A percentile compares a stretch with the other conserved stretches of the same genome.
Evolutionary conservation across 2,797 vertebrate species (phyloP).

Genomic region (Gallinago solitaria): DNA sequence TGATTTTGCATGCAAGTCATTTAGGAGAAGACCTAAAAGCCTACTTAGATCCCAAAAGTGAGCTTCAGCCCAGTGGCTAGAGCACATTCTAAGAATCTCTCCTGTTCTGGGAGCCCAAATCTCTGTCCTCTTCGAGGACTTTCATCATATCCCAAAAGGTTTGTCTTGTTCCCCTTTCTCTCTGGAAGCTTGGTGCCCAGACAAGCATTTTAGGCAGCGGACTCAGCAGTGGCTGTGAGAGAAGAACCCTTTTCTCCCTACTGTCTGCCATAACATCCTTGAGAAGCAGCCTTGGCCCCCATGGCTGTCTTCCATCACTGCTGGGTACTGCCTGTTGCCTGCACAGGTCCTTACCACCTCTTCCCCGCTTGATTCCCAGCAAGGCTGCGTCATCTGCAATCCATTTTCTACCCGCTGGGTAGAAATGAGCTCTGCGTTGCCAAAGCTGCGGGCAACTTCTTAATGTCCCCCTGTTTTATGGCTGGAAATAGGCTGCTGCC

Average conservation of each 20-base stretch:
- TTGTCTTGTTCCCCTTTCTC: rapidly evolving
- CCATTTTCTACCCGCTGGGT: neutral
- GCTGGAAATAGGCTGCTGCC: neutral
- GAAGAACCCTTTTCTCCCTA: neutral
- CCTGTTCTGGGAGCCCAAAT: neutral
- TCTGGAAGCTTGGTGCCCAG: neutral
- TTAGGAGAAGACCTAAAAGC: neutral
- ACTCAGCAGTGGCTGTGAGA: neutral
- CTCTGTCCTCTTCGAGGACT: neutral
- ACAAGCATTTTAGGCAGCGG: neutral
- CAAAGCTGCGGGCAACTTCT: neutral
- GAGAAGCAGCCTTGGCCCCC: neutral
- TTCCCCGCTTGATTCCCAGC: neutral
- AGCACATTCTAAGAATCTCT: neutral
- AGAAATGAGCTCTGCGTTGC: neutral
- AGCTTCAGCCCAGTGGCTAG: neutral
- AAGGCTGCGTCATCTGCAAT: neutral
- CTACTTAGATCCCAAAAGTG: neutral
- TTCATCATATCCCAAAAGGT: neutral
- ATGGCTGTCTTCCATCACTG: neutral
- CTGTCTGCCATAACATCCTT: neutral
- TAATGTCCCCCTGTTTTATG: neutral
- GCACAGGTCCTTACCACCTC: neutral
- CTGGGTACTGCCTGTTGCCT: neutral
- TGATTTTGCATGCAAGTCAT: neutral